phyloP scores from a whole-genome alignment of 1,140 invertebrate genomes.

The Lepidurus arcticus region DNA sequence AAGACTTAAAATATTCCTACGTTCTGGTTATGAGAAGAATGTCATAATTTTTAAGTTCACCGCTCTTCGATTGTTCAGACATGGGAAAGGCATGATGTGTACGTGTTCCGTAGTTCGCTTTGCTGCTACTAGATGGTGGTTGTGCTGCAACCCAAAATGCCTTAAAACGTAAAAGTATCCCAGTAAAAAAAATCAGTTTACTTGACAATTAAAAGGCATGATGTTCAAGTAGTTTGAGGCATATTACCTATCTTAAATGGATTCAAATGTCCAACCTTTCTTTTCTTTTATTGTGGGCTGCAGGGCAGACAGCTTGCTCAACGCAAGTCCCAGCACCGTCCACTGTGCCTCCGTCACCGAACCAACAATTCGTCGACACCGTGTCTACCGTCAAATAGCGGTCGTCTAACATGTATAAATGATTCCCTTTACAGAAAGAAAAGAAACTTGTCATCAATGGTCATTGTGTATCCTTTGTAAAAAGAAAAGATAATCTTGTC shows the following conservation, averaged over 20 bases:
- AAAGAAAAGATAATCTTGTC: background rate
- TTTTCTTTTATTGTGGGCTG: background rate
- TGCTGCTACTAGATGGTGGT: too few relatives aligned
- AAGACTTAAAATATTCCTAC: too few relatives aligned
- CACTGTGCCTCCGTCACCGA: background rate
- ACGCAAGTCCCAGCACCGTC: background rate
- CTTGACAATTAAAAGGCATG: too few relatives aligned
- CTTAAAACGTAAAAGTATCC: too few relatives aligned
- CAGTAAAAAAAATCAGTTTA: too few relatives aligned
- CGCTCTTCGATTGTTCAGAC: too few relatives aligned
- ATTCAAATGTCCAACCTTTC: background rate
- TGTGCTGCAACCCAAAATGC: too few relatives aligned
- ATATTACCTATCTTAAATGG: background rate
- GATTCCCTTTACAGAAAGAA: background rate
- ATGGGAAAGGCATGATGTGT: too few relatives aligned
- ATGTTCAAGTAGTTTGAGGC: background rate
- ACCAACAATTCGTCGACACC: conserved; percentile 15
- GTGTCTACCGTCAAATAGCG: conserved; percentile 16
- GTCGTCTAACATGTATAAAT: background rate
- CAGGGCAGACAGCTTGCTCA: background rate
- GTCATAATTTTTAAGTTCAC: too few relatives aligned
- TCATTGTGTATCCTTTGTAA: background rate
- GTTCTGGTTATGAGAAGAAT: too few relatives aligned
- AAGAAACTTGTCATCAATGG: background rate
- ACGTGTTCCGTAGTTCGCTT: too few relatives aligned